These are phyloP conservation scores for Cheilosia soror DNA, from an alignment of 2,888 invertebrate genomes.

Conservation along the genomic window DNA sequence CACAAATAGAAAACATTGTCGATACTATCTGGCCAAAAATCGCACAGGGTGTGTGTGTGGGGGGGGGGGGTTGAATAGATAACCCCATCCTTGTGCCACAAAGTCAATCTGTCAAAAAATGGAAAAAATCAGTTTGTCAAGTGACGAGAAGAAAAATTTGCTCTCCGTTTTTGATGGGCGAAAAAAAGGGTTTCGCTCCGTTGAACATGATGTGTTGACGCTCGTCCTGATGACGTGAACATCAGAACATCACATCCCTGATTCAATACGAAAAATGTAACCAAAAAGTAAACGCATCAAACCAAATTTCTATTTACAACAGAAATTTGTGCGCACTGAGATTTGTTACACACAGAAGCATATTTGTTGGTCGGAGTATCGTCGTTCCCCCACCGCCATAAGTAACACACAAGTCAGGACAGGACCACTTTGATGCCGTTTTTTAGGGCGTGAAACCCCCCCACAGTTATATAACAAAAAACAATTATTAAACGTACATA, in stretches of 20 bases:
- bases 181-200: constrained; percentile 62
- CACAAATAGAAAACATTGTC: constrained; percentile 71
- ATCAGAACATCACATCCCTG: constrained; percentile 46
- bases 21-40: constrained; percentile 63
- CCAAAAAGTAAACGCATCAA: constrained; percentile 74
- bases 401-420: constrained; percentile 60
- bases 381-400: not conserved
- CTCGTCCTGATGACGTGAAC: constrained; percentile 61
- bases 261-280: constrained; percentile 61
- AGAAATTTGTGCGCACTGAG: constrained; percentile 60
- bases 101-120: constrained; percentile 72
- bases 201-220: constrained; percentile 59
- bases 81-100: constrained; percentile 38
- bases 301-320: constrained; percentile 73
- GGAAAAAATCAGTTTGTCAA: constrained; percentile 58
- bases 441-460: constrained; percentile 69
- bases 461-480: constrained; percentile 67
- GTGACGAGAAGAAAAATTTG: constrained; percentile 51
- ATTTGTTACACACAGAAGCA: constrained; percentile 61
- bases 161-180: not conserved
- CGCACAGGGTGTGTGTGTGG: not conserved
- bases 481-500: constrained; percentile 32
- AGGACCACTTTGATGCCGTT: constrained; percentile 64
- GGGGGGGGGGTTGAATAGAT: constrained; percentile 11
- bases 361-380: not conserved